A percentile compares a stretch with the other conserved stretches of the same genome.
Evolutionary conservation across 2,113 vertebrate species (phyloP).

Genomic region (Polypterus senegalus): DNA sequence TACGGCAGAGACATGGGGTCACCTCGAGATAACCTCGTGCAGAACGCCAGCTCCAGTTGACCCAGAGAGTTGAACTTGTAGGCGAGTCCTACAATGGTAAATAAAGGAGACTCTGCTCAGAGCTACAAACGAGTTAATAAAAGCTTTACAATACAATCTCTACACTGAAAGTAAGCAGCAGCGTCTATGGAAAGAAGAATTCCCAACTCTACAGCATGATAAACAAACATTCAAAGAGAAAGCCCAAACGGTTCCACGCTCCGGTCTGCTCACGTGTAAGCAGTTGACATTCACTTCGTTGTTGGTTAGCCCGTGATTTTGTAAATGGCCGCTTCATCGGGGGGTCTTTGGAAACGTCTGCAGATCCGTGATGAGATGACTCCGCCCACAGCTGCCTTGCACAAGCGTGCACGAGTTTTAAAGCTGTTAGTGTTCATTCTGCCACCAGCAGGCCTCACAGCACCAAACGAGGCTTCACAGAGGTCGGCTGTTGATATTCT

Average conservation of each 20-base stretch:
- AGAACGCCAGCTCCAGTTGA: too few relatives aligned
- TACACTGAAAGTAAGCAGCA: not conserved
- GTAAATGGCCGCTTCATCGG: not conserved
- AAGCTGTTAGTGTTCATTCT: too few relatives aligned
- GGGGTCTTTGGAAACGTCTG: not conserved
- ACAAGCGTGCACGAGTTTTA: too few relatives aligned
- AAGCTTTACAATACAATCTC: slow-evolving; percentile 7
- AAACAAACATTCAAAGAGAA: not conserved
- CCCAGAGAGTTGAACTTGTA: too few relatives aligned
- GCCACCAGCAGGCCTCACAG: not conserved
- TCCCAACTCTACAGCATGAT: not conserved
- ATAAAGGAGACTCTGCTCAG: too few relatives aligned
- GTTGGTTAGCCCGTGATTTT: not conserved
- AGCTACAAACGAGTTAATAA: not conserved
- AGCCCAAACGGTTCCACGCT: not conserved
- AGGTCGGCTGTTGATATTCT: not conserved
- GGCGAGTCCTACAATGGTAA: too few relatives aligned
- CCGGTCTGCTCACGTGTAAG: not conserved
- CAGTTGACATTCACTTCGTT: not conserved
- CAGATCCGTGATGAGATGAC: too few relatives aligned
- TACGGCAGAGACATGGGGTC: too few relatives aligned
- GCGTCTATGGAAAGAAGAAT: not conserved
- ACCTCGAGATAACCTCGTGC: too few relatives aligned
- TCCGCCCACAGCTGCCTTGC: too few relatives aligned
- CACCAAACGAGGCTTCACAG: not conserved